Evolutionary conservation across 92 coral and sea anemone species (phyloP).

Genomic region (Umimayanthus kanabou): DNA sequence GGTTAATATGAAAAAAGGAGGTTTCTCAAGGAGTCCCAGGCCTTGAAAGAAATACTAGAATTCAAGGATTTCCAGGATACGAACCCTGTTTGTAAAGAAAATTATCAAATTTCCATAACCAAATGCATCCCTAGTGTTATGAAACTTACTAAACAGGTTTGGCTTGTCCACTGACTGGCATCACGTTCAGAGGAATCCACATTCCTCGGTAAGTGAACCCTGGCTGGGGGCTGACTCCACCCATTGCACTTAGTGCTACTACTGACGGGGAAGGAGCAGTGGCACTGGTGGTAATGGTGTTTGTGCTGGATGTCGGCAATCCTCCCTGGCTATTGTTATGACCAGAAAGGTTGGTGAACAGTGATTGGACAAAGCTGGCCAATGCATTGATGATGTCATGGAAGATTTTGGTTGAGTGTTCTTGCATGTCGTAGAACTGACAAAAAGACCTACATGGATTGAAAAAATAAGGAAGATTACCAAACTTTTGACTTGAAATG

Average conservation of each 20-base stretch:
- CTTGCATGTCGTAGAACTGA: slow-evolving; percentile 98
- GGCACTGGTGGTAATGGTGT: slow-evolving; percentile 80
- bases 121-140: no score
- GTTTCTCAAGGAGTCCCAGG: no score
- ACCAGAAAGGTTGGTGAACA: slow-evolving; percentile 72
- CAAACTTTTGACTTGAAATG: not conserved
- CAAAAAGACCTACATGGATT: slow-evolving; percentile 76
- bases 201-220: slow-evolving; percentile 93
- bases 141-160: slow-evolving; percentile 93
- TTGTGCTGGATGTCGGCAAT: slow-evolving; percentile 58
- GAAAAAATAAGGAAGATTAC: not conserved
- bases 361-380: slow-evolving; percentile 88
- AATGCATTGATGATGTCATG: slow-evolving; percentile 95
- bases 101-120: no score
- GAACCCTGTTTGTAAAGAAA: no score
- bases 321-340: slow-evolving; percentile 70
- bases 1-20: no score
- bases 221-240: slow-evolving; percentile 93
- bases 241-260: slow-evolving; percentile 86
- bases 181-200: slow-evolving; percentile 89
- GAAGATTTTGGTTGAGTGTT: slow-evolving; percentile 95
- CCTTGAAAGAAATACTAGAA: no score
- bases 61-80: no score
- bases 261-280: slow-evolving; percentile 92
- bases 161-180: slow-evolving; percentile 94